phyloP scores from a whole-genome alignment of 1,140 invertebrate genomes.

The Papilio glaucus region DNA sequence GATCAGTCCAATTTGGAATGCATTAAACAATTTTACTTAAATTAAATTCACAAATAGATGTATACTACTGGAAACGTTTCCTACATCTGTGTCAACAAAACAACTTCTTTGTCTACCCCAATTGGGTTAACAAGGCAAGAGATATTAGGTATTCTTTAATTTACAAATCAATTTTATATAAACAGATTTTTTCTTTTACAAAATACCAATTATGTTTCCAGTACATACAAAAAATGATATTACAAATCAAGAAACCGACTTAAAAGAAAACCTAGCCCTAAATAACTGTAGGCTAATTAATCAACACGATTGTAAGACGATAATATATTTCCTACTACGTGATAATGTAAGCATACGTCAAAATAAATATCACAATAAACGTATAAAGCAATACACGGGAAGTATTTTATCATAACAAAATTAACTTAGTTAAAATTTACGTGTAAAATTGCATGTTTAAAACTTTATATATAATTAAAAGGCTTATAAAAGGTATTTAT shows the following conservation, averaged over 20 bases:
- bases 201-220: neutral
- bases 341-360: slow-evolving; percentile 2
- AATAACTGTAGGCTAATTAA: neutral
- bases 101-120: no score
- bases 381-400: neutral
- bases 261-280: neutral
- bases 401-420: neutral
- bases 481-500: neutral
- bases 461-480: neutral
- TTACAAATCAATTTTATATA: no score
- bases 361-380: slow-evolving; percentile 25
- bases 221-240: neutral
- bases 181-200: no score
- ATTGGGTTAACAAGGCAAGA: no score
- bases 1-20: slow-evolving; percentile 33
- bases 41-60: neutral
- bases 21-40: neutral
- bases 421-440: neutral
- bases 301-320: neutral
- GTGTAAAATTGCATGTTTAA: neutral
- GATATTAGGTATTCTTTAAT: no score
- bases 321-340: neutral
- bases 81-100: neutral
- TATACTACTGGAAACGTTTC: neutral
- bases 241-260: neutral